phyloP scores from a whole-genome alignment of 1,140 invertebrate genomes.

The Scaptomyza montana region DNA sequence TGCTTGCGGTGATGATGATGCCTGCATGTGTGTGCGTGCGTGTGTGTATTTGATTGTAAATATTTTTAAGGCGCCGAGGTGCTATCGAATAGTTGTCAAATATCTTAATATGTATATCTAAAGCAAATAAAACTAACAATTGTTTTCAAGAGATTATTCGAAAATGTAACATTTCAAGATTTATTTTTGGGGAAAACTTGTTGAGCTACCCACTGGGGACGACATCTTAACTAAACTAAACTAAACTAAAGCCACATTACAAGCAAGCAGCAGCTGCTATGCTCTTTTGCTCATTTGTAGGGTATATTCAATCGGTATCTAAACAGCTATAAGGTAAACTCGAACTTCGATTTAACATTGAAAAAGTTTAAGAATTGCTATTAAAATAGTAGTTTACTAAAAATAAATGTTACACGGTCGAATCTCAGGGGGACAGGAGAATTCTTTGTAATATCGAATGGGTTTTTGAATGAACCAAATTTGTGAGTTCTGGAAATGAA shows the following conservation, averaged over 20 bases:
- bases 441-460: too few relatives aligned
- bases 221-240: not conserved
- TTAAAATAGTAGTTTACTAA: too few relatives aligned
- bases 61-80: slow-evolving; percentile 36
- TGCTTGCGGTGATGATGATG: slow-evolving; percentile 40
- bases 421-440: too few relatives aligned
- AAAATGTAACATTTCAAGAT: not conserved
- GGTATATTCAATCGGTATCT: not conserved
- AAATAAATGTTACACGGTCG: too few relatives aligned
- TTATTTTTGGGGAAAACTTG: slow-evolving; percentile 17
- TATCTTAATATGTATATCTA: not conserved
- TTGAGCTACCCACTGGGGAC: slow-evolving; percentile 26
- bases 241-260: slow-evolving; percentile 36
- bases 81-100: slow-evolving; percentile 28
- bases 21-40: not conserved
- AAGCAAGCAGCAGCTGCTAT: slow-evolving; percentile 42
- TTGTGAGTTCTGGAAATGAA: too few relatives aligned
- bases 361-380: too few relatives aligned
- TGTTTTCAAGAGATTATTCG: too few relatives aligned
- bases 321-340: too few relatives aligned
- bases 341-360: too few relatives aligned
- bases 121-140: too few relatives aligned
- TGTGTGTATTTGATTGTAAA: slow-evolving; percentile 22
- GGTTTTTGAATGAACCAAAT: too few relatives aligned
- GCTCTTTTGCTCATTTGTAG: slow-evolving; percentile 23